Evolutionary conservation across 2,888 invertebrate species (phyloP).

Genomic region (Aphodius sticticus): DNA sequence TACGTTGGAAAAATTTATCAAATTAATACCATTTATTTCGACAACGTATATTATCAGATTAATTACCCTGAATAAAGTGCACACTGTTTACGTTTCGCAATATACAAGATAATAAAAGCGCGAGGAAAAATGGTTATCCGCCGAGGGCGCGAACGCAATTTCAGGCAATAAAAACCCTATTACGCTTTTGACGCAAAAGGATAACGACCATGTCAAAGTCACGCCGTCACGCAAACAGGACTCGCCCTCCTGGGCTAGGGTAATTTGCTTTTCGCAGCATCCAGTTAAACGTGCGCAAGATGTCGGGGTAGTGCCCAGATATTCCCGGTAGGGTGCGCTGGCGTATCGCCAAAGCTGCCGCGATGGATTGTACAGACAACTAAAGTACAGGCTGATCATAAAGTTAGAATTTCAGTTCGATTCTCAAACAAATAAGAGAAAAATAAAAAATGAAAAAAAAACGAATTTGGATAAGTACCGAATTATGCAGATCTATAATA

Average conservation of each 20-base stretch:
- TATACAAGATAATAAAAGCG: neutral
- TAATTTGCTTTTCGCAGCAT: neutral
- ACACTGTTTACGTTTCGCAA: neutral
- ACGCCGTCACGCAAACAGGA: neutral
- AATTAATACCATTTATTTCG: too few species aligned
- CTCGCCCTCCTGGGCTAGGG: neutral
- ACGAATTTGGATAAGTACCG: too few species aligned
- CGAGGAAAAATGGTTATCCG: neutral
- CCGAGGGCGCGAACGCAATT: neutral
- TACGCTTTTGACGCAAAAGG: neutral
- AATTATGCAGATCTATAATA: too few species aligned
- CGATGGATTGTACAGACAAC: too few species aligned
- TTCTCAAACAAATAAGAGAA: too few species aligned
- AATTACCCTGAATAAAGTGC: neutral
- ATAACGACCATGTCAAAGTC: neutral
- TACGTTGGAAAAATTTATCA: too few species aligned
- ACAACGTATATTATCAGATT: neutral
- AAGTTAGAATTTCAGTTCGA: too few species aligned
- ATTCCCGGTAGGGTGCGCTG: too few species aligned
- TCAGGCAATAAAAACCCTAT: neutral
- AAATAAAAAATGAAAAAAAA: too few species aligned
- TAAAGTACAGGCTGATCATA: too few species aligned
- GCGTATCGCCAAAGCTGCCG: too few species aligned
- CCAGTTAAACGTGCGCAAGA: neutral
- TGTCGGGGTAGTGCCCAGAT: too few species aligned